Evolutionary conservation across 1,140 invertebrate genomes (phyloP).

Genomic region (Megalopta genalis): DNA sequence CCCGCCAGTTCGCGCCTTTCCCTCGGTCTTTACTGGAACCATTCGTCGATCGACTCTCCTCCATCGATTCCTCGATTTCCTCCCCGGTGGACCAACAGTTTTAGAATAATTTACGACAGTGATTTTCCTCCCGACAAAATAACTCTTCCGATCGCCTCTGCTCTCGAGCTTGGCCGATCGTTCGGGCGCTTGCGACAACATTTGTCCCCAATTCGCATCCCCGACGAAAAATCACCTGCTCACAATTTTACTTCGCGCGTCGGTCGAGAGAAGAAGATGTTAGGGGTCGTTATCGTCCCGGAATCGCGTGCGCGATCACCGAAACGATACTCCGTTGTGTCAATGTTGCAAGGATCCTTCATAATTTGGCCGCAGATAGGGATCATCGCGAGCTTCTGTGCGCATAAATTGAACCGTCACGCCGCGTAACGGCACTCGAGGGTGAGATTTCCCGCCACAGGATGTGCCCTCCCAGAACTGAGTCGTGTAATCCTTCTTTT

Average conservation of each 20-base stretch:
- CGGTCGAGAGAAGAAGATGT: too few species aligned
- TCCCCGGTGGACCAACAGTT: background rate
- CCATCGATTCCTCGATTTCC: background rate
- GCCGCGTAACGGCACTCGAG: constrained; percentile 9
- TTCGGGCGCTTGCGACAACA: too few species aligned
- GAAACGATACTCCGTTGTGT: background rate
- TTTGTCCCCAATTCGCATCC: background rate
- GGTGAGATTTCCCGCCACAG: constrained; percentile 51
- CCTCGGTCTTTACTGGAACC: background rate
- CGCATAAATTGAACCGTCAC: constrained; percentile 55
- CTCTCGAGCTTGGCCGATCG: too few species aligned
- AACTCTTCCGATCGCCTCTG: too few species aligned
- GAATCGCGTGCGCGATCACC: background rate
- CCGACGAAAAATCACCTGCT: background rate
- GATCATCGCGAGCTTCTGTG: constrained; percentile 14
- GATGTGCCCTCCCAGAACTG: constrained; percentile 38
- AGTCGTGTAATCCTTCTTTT: background rate
- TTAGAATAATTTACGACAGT: too few species aligned
- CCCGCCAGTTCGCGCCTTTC: constrained; percentile 4
- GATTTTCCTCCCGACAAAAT: too few species aligned
- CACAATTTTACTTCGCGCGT: too few species aligned
- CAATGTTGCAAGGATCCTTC: constrained; percentile 16
- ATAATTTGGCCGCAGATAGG: constrained; percentile 40
- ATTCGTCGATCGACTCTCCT: background rate
- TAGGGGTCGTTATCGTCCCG: background rate